These are phyloP conservation scores for Panthera leo DNA, from an alignment of 2,113 vertebrate species.

Conservation along the genomic window DNA sequence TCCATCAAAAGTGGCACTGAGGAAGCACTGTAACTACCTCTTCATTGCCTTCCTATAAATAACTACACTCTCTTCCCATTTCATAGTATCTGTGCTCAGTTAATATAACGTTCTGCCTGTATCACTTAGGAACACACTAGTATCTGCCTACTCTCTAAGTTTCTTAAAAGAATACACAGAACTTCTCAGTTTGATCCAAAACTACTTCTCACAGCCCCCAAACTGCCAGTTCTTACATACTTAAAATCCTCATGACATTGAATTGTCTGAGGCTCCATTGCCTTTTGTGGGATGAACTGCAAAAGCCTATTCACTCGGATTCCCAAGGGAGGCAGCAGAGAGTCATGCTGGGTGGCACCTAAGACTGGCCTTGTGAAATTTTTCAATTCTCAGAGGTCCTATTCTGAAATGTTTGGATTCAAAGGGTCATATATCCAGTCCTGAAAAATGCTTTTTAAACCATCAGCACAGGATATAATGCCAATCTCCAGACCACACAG, in stretches of 20 bases:
- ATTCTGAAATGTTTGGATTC: background rate
- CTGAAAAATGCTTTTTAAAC: background rate
- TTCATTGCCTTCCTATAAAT: background rate
- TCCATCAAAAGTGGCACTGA: background rate
- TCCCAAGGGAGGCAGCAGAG: background rate
- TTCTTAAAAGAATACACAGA: background rate
- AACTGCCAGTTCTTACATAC: background rate
- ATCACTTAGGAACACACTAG: background rate
- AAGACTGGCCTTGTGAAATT: background rate
- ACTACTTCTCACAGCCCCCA: background rate
- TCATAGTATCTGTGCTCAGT: background rate
- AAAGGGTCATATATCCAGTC: background rate
- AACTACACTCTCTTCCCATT: too few relatives aligned
- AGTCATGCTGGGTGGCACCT: background rate
- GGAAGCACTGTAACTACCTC: fast-evolving
- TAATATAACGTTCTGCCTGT: background rate
- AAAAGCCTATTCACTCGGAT: background rate
- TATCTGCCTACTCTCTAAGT: background rate
- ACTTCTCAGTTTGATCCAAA: background rate
- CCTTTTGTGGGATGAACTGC: background rate
- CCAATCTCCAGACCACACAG: background rate
- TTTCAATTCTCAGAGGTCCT: background rate
- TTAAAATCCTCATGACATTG: background rate
- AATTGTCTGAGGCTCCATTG: background rate
- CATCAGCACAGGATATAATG: background rate